A percentile compares a stretch with the other conserved stretches of the same genome.
phyloP scores from a whole-genome alignment of 2,113 vertebrate species.

The Oenanthe melanoleuca region DNA sequence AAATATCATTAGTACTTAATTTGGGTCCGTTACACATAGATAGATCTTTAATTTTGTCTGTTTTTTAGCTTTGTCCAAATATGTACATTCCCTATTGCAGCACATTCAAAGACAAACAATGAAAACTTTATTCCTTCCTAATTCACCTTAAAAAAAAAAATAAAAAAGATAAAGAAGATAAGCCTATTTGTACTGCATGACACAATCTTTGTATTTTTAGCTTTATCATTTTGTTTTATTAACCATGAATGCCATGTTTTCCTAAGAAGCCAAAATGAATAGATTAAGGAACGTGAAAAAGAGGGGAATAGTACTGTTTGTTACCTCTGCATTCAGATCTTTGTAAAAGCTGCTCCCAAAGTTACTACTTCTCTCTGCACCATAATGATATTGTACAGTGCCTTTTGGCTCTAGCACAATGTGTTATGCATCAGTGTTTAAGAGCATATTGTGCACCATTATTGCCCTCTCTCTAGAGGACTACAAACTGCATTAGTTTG shows the following conservation, averaged over 20 bases:
- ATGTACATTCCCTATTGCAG: neutral
- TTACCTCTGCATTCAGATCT: conserved; percentile 16
- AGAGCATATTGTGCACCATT: conserved; percentile 83
- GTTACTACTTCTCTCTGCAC: conserved; percentile 74
- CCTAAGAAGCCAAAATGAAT: neutral
- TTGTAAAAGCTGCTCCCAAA: conserved; percentile 66
- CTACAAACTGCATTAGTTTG: conserved; percentile 84
- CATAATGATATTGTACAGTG: conserved; percentile 82
- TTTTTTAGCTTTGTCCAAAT: neutral
- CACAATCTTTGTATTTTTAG: neutral
- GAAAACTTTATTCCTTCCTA: neutral
- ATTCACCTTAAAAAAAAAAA: neutral
- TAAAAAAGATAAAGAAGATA: neutral
- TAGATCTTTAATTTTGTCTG: neutral
- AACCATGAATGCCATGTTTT: neutral
- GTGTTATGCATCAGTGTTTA: conserved; percentile 84
- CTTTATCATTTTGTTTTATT: neutral
- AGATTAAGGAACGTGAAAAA: neutral
- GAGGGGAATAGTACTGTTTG: neutral
- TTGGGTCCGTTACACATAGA: neutral
- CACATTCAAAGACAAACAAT: neutral
- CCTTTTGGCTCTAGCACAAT: conserved; percentile 81
- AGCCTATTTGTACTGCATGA: neutral
- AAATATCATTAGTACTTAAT: neutral
- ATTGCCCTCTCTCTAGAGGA: conserved; percentile 82